Percentiles rank a stretch among this genome's conserved stretches.
Conservation (phyloP, 2,888 invertebrate species). For the Digitonthophagus gazella region DNA sequence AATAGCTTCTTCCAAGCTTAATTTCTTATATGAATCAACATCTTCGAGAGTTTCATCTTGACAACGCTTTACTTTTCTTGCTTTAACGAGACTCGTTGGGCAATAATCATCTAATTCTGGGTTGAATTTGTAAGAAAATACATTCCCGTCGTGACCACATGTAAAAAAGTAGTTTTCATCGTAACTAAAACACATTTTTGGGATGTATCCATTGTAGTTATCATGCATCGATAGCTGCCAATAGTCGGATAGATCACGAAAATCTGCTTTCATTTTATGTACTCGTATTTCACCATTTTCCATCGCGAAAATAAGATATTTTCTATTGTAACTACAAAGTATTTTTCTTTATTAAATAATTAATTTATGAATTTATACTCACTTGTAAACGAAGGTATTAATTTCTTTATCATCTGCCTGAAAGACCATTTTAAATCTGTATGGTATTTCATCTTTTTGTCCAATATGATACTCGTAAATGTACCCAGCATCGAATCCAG, state of each 20-base stretch:
- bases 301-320: constrained; percentile 61
- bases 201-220: constrained; percentile 65
- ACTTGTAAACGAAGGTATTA: constrained; percentile 56
- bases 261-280: constrained; percentile 51
- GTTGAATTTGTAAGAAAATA: constrained; percentile 67
- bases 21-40: constrained; percentile 44
- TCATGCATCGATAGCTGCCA: constrained; percentile 76
- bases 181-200: constrained; percentile 61
- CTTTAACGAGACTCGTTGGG: constrained; percentile 13
- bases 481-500: constrained; percentile 66
- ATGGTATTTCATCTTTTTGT: constrained; percentile 48
- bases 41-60: constrained; percentile 42
- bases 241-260: constrained; percentile 61
- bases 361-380: constrained; percentile 34
- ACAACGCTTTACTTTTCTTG: constrained; percentile 16
- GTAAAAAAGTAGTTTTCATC: constrained; percentile 59
- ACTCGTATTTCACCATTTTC: constrained; percentile 61
- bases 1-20: constrained; percentile 67
- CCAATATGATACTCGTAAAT: constrained; percentile 61
- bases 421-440: constrained; percentile 52
- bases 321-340: constrained; percentile 50
- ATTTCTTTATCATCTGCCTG: constrained; percentile 61
- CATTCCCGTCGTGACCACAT: constrained; percentile 73
- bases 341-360: neutral
- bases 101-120: constrained; percentile 27